Base-by-base conservation (phyloP, 2,888 invertebrate genomes). In the Clivina fossor region DNA sequence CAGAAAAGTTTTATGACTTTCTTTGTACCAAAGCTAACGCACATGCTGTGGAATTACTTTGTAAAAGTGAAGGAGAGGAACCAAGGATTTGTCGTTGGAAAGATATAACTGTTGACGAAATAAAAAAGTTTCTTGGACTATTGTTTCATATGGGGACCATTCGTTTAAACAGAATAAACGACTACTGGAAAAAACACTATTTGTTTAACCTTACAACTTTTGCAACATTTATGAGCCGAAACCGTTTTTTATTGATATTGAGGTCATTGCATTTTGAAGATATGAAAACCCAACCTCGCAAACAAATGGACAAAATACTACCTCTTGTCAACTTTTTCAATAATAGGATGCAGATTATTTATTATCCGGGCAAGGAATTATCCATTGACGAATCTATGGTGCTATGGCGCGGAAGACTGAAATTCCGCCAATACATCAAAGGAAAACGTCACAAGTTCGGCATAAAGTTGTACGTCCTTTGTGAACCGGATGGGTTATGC, bases 111-210 rank as follows among this genome's bases (percentile, higher is more conserved):
- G 20, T 28, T 11, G 53, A 9, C 2, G 63, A 70, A 61, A 58
- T 71, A 11, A 53, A 61, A 55, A 66, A 60, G 57, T 71, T 72
- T 64, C 33, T 73, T 2, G 71, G 71, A 22, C 58, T 73, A n/a
- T 47, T 72, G 5, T 64, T 71, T 43, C 69, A 72, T 37, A 37
- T 37, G 37, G 37, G 37, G 1, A 37, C 37, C 15, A 37, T 37
- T 9, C 15, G 9, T 9, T 11, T 37, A 37, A 37, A 37, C 9
- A n/a, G 37, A 9, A 11, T 37, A 15, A 15, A 41, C 8, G 41
- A 41, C n/a, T 20, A 48, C 37, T 37, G 37, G 16, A 37, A 37
- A 13, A 37, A 37, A 13, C 4, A 37, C 18, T 13, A 13, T 15
- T 15, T 37, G n/a, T 37, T 37, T 13, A 37, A 37, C 18, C 18